These are phyloP conservation scores for Zootoca vivipara DNA, from an alignment of 2,113 vertebrate genomes.

Conservation along the genomic window DNA sequence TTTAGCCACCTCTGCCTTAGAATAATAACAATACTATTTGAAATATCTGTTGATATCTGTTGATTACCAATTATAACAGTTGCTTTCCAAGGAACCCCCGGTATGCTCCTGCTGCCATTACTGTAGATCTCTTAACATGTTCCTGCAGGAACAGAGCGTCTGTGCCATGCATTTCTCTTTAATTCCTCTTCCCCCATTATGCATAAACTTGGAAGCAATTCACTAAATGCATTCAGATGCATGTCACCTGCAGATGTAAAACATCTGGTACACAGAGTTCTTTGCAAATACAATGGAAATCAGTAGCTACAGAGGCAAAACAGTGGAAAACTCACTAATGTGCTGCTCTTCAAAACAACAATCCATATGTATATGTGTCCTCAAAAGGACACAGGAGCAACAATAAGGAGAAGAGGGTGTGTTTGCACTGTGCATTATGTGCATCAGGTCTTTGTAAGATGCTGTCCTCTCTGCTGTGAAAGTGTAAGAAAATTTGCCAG, in stretches of 20 bases:
- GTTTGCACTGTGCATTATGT: background rate
- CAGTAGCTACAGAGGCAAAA: background rate
- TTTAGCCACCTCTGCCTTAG: background rate
- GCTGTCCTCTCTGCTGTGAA: conserved; percentile 17
- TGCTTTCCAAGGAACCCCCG: background rate
- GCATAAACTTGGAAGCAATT: background rate
- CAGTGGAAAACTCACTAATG: background rate
- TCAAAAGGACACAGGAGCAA: background rate
- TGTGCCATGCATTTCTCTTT: background rate
- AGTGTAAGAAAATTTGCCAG: conserved; percentile 43
- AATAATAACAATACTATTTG: background rate
- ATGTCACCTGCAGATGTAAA: accelerated
- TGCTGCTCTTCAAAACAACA: background rate
- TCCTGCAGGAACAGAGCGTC: background rate
- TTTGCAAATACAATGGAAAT: background rate
- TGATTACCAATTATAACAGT: background rate
- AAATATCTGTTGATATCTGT: background rate
- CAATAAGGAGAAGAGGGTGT: background rate
- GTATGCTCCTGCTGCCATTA: background rate
- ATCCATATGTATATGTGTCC: accelerated
- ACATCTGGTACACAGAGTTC: background rate
- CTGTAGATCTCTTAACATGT: background rate
- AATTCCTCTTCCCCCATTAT: background rate
- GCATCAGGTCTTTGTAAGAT: conserved; percentile 27
- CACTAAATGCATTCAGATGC: accelerated